Base-by-base conservation (phyloP, 2,797 vertebrate genomes). In the Vipera latastei region DNA sequence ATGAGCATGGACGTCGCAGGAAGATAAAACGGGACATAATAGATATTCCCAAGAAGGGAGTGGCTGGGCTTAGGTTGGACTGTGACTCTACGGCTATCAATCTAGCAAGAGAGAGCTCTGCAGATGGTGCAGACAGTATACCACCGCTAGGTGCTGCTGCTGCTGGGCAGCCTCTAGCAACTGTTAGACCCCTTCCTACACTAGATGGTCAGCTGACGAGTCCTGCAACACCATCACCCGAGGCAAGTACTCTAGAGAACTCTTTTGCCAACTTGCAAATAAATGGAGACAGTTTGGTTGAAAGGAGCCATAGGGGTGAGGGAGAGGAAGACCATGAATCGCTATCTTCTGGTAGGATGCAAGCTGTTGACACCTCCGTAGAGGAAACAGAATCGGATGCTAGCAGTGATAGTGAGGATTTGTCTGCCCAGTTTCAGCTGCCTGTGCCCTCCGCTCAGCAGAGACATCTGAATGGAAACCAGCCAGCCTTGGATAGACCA, bases 21-120 rank as follows among this genome's bases (percentile, higher is more conserved):
- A 99, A 98, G 97, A 99, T 99, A 95, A 99, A 99, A 97, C 97
- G 99, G 90, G 99, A 99, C 92, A 98, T 98, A 93, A 98, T 98
- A 96, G 98, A 98, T 96, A 98, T 98, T 98, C 98, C 98, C 97
- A 99, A 97, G 98, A 99, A 99, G 96, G 98, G 99, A 60, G 99
- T 99, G 83, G 99, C 99, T 0, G 99, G 99, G 94, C 97, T 99
- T 92, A 98, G 99, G 96, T 96, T 99, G 96, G 98, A 98, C 97
- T 98, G 98, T 94, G 98, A 98, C 0, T 69, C 96, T 91, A 98
- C 65, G 92, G 94, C 96, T 32, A 95, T 97, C 93, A 98, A 95
- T 93, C 92, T 97, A 95, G 97, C 97, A 2, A 97, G 98, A 48
- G 97, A 99, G 93, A 98, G 97, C 96, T 99, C 98, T 0, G 98